These are phyloP conservation scores for Volucella inanis DNA, from an alignment of 2,888 invertebrate species.

Conservation along the genomic window DNA sequence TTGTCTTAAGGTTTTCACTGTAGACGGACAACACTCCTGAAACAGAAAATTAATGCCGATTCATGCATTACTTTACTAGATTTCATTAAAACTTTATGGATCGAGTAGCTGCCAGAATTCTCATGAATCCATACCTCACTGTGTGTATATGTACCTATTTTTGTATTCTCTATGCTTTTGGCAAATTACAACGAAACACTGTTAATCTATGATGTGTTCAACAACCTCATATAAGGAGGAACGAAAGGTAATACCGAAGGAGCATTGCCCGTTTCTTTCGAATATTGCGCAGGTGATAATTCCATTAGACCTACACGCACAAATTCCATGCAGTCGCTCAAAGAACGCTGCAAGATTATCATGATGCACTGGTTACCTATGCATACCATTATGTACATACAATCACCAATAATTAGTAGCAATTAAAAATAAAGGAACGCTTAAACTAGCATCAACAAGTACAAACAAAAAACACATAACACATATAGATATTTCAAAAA, in stretches of 20 bases:
- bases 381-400: conserved; percentile 40
- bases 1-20: conserved; percentile 39
- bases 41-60: conserved; percentile 60
- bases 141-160: background rate
- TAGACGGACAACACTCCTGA: conserved; percentile 16
- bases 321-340: conserved; percentile 50
- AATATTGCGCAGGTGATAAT: conserved; percentile 72
- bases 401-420: conserved; percentile 67
- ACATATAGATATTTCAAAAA: conserved; percentile 55
- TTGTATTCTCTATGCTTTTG: conserved; percentile 52
- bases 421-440: conserved; percentile 65
- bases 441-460: conserved; percentile 61
- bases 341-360: conserved; percentile 15
- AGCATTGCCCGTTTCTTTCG: conserved; percentile 43
- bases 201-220: conserved; percentile 7
- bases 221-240: conserved; percentile 20
- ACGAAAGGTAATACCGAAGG: conserved; percentile 49
- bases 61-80: conserved; percentile 68
- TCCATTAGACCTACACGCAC: conserved; percentile 67
- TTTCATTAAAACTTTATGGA: conserved; percentile 74
- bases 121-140: conserved; percentile 50
- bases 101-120: conserved; percentile 70
- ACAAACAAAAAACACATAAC: background rate
- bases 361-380: conserved; percentile 55
- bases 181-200: conserved; percentile 57